Conservation (phyloP, 2,113 vertebrate species). For the Siphamia tubifer region DNA sequence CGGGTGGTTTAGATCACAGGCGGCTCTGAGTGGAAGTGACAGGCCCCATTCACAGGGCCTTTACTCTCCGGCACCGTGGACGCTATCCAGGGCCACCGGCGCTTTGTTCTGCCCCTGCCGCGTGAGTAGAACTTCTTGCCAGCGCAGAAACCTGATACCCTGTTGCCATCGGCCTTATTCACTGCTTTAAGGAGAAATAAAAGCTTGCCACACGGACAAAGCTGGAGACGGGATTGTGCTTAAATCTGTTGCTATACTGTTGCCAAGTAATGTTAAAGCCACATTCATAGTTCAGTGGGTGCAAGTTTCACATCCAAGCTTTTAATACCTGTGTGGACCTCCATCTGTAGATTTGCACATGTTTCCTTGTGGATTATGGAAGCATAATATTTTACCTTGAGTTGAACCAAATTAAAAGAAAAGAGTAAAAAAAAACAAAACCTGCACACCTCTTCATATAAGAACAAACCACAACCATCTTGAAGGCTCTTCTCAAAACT, state of each 20-base stretch:
- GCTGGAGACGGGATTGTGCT: constrained; percentile 17
- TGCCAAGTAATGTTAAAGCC: constrained; percentile 45
- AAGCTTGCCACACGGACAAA: constrained; percentile 34
- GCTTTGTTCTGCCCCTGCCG: constrained; percentile 61
- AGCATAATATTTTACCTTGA: constrained; percentile 11
- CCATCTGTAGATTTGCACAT: constrained; percentile 11
- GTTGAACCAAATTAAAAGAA: not conserved
- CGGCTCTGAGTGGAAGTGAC: constrained; percentile 71
- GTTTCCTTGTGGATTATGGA: constrained; percentile 3
- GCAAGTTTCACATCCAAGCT: constrained; percentile 31
- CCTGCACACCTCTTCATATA: not conserved
- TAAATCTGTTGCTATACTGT: constrained; percentile 42
- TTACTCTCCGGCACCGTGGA: constrained; percentile 53
- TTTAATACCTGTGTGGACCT: constrained; percentile 20
- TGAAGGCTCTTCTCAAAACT: not conserved
- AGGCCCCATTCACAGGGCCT: constrained; percentile 60
- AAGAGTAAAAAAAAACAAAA: not conserved
- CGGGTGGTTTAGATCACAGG: constrained; percentile 72
- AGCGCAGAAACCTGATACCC: constrained; percentile 55
- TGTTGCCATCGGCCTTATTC: constrained; percentile 27
- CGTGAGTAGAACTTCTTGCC: constrained; percentile 52
- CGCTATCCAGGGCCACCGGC: constrained; percentile 54
- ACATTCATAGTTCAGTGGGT: constrained; percentile 42
- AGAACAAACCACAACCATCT: not conserved
- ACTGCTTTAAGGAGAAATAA: constrained; percentile 48